Conservation (phyloP, 23 tunicate genomes). For the Phallusia fumigata region DNA sequence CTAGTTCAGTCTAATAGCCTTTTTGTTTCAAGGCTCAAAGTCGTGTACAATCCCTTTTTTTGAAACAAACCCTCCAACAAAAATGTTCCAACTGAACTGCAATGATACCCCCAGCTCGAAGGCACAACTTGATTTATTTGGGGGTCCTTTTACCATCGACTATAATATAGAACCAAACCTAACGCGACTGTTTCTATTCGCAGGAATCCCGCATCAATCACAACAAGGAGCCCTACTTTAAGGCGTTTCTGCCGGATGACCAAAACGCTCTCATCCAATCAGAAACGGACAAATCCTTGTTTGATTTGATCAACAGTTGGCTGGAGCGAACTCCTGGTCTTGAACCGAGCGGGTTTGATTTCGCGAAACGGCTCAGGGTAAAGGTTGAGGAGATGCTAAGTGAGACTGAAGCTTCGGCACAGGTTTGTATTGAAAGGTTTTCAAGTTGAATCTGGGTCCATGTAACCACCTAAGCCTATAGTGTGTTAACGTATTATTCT, state of each 20-base stretch:
- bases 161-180: too few species aligned
- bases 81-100: too few species aligned
- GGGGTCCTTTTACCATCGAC: too few species aligned
- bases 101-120: too few species aligned
- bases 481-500: too few species aligned
- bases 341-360: conserved; percentile 67
- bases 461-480: too few species aligned
- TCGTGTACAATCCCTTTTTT: too few species aligned
- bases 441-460: background rate
- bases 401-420: conserved; percentile 51
- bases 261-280: conserved; percentile 26
- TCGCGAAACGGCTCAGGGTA: conserved; percentile 51
- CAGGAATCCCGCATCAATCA: conserved; percentile 66
- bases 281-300: conserved; percentile 52
- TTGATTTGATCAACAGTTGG: conserved; percentile 78
- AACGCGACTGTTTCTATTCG: background rate
- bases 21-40: conserved; percentile 47
- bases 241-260: conserved; percentile 61
- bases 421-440: conserved; percentile 28
- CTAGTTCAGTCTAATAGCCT: conserved; percentile 24
- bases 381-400: conserved; percentile 63
- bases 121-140: too few species aligned
- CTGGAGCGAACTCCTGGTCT: conserved; percentile 82
- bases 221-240: conserved; percentile 47
- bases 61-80: too few species aligned